Conservation (phyloP, 2,113 vertebrate species). For the Trichechus manatus region DNA sequence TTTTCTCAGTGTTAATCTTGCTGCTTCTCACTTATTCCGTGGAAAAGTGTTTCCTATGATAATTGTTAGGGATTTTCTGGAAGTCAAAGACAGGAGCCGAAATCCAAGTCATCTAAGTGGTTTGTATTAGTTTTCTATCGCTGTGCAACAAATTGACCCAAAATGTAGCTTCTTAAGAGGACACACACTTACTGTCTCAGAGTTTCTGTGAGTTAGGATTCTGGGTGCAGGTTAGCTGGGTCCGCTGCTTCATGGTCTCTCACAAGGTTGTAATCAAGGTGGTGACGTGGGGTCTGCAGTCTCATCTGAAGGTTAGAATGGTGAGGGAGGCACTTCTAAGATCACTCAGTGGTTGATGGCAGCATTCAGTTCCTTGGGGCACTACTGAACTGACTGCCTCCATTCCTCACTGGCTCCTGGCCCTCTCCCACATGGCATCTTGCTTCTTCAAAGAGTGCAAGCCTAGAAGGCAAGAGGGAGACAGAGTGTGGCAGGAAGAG, state of each 20-base stretch:
- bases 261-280: not conserved
- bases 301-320: not conserved
- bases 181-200: not conserved
- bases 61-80: not conserved
- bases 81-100: not conserved
- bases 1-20: not conserved
- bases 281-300: rapidly evolving
- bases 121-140: not conserved
- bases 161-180: not conserved
- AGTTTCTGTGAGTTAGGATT: not conserved
- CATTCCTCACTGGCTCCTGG: not conserved
- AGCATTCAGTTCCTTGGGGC: not conserved
- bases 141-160: not conserved
- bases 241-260: not conserved
- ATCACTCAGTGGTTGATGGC: not conserved
- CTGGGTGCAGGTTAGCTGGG: not conserved
- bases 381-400: not conserved
- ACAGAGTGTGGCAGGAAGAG: not conserved
- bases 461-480: not conserved
- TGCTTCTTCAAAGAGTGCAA: not conserved
- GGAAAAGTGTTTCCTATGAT: not conserved
- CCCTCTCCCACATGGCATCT: not conserved
- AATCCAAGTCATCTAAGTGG: not conserved
- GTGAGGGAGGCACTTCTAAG: not conserved
- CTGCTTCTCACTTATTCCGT: not conserved